Conservation (phyloP, 2,797 vertebrate genomes). For the Ptychobarbus kaznakovi region DNA sequence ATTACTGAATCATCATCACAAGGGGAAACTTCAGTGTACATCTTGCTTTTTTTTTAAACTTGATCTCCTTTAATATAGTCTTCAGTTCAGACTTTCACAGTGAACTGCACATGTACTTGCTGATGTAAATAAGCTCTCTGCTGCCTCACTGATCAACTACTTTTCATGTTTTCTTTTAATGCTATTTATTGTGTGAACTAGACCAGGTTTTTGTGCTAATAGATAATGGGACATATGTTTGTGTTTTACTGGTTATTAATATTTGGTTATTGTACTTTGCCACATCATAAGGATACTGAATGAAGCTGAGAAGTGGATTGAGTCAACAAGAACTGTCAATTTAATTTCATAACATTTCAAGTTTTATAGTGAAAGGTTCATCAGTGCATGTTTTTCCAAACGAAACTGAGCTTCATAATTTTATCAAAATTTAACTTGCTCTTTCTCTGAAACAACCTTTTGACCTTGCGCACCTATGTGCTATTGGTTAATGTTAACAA, state of each 20-base stretch:
- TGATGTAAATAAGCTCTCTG: constrained; percentile 44
- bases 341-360: not conserved
- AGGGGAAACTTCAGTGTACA: constrained; percentile 12
- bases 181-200: constrained; percentile 47
- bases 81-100: not conserved
- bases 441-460: not conserved
- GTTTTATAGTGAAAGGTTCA: not conserved
- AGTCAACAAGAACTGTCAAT: constrained; percentile 29
- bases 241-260: constrained; percentile 31
- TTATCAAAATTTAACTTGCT: not conserved
- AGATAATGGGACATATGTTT: constrained; percentile 12
- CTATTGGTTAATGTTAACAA: not conserved
- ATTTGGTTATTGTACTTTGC: not conserved
- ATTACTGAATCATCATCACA: not conserved
- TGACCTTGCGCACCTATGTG: not conserved
- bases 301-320: not conserved
- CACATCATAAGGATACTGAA: constrained; percentile 13
- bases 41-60: not conserved
- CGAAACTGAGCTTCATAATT: not conserved
- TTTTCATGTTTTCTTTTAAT: constrained; percentile 14
- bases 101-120: constrained; percentile 42
- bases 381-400: not conserved
- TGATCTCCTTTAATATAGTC: not conserved
- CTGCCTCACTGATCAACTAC: constrained; percentile 30
- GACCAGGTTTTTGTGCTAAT: constrained; percentile 38